These are phyloP conservation scores for Drymonia ruficornis DNA, from an alignment of 2,888 invertebrate genomes.

Conservation along the genomic window DNA sequence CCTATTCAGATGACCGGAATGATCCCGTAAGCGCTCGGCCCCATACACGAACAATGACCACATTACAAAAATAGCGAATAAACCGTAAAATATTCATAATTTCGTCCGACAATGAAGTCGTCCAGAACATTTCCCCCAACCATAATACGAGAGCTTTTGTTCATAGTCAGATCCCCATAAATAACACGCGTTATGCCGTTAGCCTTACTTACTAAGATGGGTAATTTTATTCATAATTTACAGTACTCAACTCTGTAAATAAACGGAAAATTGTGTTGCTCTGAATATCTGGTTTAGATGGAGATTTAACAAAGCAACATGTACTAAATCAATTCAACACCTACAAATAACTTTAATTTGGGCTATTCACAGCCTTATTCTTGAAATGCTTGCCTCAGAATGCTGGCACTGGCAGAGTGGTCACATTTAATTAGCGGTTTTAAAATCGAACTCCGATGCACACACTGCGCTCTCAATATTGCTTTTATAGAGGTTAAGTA, in stretches of 20 bases:
- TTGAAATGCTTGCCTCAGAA: no score
- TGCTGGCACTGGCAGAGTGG: not conserved
- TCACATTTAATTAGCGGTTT: conserved; percentile 28
- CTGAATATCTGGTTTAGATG: not conserved
- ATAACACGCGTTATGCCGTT: conserved; percentile 14
- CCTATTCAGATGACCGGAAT: conserved; percentile 59
- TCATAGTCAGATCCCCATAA: conserved; percentile 34
- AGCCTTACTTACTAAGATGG: conserved; percentile 16
- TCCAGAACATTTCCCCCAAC: conserved; percentile 34
- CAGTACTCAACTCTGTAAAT: conserved; percentile 19
- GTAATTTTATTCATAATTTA: conserved; percentile 29
- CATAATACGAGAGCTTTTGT: conserved; percentile 35
- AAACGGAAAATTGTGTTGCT: conserved; percentile 16
- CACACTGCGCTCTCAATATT: conserved; percentile 9
- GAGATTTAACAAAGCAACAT: no score
- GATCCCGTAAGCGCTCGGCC: conserved; percentile 41
- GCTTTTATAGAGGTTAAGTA: conserved; percentile 20
- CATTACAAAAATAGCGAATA: conserved; percentile 64
- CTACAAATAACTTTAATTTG: no score
- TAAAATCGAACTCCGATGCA: conserved; percentile 18
- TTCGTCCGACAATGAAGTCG: conserved; percentile 53
- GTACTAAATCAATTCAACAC: no score
- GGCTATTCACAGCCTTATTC: no score
- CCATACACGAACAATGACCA: conserved; percentile 59
- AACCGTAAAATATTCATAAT: conserved; percentile 75